phyloP scores from a whole-genome alignment of 2,113 vertebrate genomes.

The Prinia subflava region DNA sequence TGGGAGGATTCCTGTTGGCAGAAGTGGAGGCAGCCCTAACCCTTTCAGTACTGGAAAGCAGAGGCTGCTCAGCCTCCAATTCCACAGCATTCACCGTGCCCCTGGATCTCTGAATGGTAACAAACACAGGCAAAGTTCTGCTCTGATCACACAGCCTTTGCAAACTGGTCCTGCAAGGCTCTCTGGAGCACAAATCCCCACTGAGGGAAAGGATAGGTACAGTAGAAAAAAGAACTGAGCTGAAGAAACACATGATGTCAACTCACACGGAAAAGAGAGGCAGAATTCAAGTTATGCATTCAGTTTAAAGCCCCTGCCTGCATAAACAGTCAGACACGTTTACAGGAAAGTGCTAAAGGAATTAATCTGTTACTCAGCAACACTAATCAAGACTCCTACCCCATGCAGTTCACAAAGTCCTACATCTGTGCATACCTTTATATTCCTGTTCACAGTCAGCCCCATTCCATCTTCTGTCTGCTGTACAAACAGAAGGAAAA shows the following conservation, averaged over 20 bases:
- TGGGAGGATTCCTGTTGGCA: constrained; percentile 13
- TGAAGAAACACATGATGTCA: neutral
- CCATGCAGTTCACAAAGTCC: constrained; percentile 58
- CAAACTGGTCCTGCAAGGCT: neutral
- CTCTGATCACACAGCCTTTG: neutral
- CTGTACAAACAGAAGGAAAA: neutral
- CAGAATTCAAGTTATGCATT: neutral
- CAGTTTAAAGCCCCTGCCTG: constrained; percentile 10
- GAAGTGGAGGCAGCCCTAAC: neutral
- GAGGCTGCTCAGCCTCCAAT: neutral
- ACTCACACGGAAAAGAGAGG: neutral
- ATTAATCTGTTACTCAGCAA: constrained; percentile 69
- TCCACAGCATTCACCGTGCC: fast-evolving
- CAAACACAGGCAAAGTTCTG: neutral
- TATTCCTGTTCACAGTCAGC: constrained; percentile 10
- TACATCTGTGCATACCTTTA: constrained; percentile 44
- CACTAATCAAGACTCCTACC: constrained; percentile 62
- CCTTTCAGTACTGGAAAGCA: constrained; percentile 27
- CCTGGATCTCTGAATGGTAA: neutral
- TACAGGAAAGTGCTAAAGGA: constrained; percentile 39
- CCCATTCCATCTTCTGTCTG: neutral
- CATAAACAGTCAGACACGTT: constrained; percentile 9
- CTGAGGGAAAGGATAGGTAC: neutral
- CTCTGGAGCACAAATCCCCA: neutral
- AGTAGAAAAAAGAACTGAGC: neutral